A percentile compares a stretch with the other conserved stretches of the same genome.
Conservation (phyloP, 2,888 invertebrate genomes). For the Andrena bucephala region DNA sequence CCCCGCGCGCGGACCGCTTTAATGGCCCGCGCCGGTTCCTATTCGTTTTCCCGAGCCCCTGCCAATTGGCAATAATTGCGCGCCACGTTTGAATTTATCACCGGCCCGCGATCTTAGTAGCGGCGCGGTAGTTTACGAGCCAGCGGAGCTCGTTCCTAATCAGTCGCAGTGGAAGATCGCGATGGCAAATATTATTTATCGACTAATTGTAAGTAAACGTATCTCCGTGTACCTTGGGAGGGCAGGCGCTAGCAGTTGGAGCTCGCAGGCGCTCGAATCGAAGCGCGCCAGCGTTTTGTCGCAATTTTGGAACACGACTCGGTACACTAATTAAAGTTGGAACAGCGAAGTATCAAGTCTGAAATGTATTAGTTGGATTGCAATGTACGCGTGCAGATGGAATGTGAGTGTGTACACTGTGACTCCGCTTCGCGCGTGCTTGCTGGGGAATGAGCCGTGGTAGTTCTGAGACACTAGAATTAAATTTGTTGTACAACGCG, state of each 20-base stretch:
- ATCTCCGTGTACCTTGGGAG: background rate
- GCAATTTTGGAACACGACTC: background rate
- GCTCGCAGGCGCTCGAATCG: background rate
- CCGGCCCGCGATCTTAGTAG: background rate
- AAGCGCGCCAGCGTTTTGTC: background rate
- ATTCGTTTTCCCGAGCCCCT: constrained; percentile 44
- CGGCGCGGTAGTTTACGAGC: background rate
- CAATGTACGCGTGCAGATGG: background rate
- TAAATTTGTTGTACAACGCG: too few relatives aligned
- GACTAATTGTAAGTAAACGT: background rate
- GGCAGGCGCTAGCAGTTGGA: too few relatives aligned
- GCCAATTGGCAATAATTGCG: constrained; percentile 50
- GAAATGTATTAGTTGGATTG: constrained; percentile 4
- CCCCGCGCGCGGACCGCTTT: background rate
- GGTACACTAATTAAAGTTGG: constrained; percentile 31
- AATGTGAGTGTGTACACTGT: background rate
- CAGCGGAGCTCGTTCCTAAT: too few relatives aligned
- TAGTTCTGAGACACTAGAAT: too few relatives aligned
- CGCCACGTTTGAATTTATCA: constrained; percentile 20
- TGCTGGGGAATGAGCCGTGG: background rate
- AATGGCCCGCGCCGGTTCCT: constrained; percentile 1
- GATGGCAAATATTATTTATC: background rate
- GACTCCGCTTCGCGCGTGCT: background rate
- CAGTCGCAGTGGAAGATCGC: too few relatives aligned
- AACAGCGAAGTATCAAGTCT: constrained; percentile 8